Conservation (phyloP, 2,888 invertebrate species). For the Myopa testacea region DNA sequence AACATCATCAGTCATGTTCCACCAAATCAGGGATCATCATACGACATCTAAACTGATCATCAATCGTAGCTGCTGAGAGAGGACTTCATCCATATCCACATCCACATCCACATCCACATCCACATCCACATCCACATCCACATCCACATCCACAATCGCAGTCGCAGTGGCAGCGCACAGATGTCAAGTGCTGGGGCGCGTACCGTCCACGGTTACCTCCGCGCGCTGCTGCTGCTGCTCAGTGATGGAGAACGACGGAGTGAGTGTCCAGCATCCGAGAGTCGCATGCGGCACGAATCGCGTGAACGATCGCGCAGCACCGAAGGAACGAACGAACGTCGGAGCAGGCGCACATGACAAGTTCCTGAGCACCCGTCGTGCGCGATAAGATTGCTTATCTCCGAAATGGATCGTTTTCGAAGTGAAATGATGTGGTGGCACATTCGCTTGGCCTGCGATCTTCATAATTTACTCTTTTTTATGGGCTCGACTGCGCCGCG, state of each 20-base stretch:
- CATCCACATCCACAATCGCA: no score
- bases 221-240: neutral
- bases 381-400: slow-evolving; percentile 59
- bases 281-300: neutral
- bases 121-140: no score
- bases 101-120: no score
- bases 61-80: slow-evolving; percentile 26
- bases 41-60: slow-evolving; percentile 17
- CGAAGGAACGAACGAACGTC: neutral
- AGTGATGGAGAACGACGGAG: neutral
- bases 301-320: slow-evolving; percentile 37
- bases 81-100: no score
- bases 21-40: slow-evolving; percentile 44
- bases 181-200: slow-evolving; percentile 42
- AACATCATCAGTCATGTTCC: slow-evolving; percentile 44
- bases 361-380: slow-evolving; percentile 49
- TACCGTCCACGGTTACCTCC: neutral
- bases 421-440: slow-evolving; percentile 66
- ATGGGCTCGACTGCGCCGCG: slow-evolving; percentile 34
- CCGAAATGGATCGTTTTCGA: slow-evolving; percentile 64
- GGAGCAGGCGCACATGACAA: neutral
- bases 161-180: slow-evolving; percentile 35
- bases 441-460: slow-evolving; percentile 63
- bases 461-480: slow-evolving; percentile 60
- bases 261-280: no score